Evolutionary conservation across 2,113 vertebrate genomes (phyloP).

Genomic region (Macquaria ambigua): DNA sequence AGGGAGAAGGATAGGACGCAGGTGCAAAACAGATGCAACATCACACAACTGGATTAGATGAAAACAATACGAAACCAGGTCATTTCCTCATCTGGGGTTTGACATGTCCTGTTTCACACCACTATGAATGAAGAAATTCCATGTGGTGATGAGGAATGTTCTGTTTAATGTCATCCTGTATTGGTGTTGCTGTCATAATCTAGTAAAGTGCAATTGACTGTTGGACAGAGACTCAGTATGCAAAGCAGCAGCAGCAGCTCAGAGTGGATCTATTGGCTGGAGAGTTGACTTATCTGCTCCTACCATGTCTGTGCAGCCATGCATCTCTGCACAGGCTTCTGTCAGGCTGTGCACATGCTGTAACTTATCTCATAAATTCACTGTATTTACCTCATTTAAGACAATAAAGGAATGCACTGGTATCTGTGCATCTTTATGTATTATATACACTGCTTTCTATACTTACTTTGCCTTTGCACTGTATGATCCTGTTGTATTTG

Average conservation of each 20-base stretch:
- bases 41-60: slow-evolving; percentile 17
- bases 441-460: neutral
- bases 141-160: neutral
- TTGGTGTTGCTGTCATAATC: slow-evolving; percentile 18
- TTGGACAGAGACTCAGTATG: slow-evolving; percentile 51
- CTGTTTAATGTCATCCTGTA: neutral
- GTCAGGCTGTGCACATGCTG: neutral
- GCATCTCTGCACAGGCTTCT: slow-evolving; percentile 6
- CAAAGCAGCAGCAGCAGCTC: slow-evolving; percentile 63
- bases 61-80: neutral
- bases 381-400: neutral
- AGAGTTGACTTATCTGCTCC: slow-evolving; percentile 44
- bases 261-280: slow-evolving; percentile 50
- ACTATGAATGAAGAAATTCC: neutral
- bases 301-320: slow-evolving; percentile 3
- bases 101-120: neutral
- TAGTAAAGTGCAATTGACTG: neutral
- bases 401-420: neutral
- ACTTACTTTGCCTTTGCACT: too few relatives aligned
- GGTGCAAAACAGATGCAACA: slow-evolving; percentile 51
- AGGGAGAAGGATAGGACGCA: slow-evolving; percentile 49
- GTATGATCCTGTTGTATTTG: too few relatives aligned
- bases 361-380: neutral
- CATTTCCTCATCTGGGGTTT: neutral
- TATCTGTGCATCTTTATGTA: neutral